phyloP scores from a whole-genome alignment of 2,797 vertebrate genomes.

The Periparus ater region DNA sequence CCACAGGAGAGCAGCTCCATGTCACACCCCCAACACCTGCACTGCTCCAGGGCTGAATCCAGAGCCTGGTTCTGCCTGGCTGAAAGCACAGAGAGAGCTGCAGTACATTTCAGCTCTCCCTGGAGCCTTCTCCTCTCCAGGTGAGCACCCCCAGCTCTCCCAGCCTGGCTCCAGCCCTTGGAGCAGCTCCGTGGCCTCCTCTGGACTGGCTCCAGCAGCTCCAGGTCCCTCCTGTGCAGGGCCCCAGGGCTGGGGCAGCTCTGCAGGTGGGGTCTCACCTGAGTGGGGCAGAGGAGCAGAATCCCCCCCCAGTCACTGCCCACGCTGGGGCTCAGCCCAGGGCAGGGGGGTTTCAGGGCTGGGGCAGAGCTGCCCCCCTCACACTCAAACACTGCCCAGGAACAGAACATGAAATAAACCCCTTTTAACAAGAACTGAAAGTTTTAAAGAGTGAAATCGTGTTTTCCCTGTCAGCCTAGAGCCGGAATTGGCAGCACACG shows the following conservation, averaged over 20 bases:
- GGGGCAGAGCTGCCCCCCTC: not conserved
- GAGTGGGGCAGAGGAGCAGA: not conserved
- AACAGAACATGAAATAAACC: not conserved
- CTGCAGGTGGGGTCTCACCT: not conserved
- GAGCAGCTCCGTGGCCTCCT: rapidly evolving
- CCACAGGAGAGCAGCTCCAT: not conserved
- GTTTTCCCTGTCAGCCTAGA: not conserved
- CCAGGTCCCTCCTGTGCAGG: not conserved
- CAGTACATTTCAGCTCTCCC: not conserved
- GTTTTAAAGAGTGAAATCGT: not conserved
- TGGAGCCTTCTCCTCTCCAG: not conserved
- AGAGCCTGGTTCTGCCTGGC: not conserved
- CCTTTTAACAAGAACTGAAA: not conserved
- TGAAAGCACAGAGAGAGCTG: not conserved
- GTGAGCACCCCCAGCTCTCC: not conserved
- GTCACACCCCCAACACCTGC: not conserved
- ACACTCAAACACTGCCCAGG: rapidly evolving
- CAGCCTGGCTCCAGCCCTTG: not conserved
- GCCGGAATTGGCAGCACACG: constrained; percentile 17
- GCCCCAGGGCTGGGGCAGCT: not conserved
- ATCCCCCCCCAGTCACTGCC: not conserved
- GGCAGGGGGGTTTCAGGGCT: not conserved
- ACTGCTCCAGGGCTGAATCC: not conserved
- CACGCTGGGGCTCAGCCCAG: not conserved
- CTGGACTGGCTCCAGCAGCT: not conserved